phyloP scores from a whole-genome alignment of 2,888 invertebrate genomes.

The Opisthograptis luteolata region DNA sequence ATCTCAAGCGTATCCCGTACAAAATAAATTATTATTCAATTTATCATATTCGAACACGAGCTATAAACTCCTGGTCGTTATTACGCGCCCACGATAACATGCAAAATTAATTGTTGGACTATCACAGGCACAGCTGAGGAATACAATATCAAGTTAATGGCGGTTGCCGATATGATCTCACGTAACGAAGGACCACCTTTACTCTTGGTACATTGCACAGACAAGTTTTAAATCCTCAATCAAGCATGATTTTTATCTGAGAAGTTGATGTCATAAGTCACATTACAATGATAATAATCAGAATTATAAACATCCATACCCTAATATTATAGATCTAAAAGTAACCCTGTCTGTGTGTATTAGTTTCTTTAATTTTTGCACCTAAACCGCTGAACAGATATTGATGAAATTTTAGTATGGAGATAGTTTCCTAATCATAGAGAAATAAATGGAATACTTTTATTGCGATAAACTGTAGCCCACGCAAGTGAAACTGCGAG shows the following conservation, averaged over 20 bases:
- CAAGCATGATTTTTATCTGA: background rate
- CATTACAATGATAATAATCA: too few species aligned
- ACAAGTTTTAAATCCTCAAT: background rate
- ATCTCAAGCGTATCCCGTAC: slow-evolving; percentile 70
- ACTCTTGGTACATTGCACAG: background rate
- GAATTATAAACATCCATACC: too few species aligned
- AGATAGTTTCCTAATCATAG: too few species aligned
- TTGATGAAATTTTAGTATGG: too few species aligned
- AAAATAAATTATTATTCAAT: slow-evolving; percentile 82
- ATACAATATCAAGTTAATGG: slow-evolving; percentile 8
- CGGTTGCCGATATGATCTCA: slow-evolving; percentile 1
- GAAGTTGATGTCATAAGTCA: too few species aligned
- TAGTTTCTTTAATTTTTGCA: too few species aligned
- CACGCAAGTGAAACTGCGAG: too few species aligned
- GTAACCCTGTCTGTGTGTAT: too few species aligned
- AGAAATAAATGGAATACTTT: too few species aligned
- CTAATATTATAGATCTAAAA: too few species aligned
- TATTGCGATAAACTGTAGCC: too few species aligned
- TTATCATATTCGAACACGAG: slow-evolving; percentile 69
- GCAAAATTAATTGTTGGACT: slow-evolving; percentile 58
- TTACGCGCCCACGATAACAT: slow-evolving; percentile 71
- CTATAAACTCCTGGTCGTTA: slow-evolving; percentile 79
- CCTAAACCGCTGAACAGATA: too few species aligned
- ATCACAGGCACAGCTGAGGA: slow-evolving; percentile 43
- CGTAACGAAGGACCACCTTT: background rate